Percentiles rank a stretch among this genome's conserved stretches.
These are phyloP conservation scores for Psylliodes chrysocephalus DNA, from an alignment of 2,888 invertebrate species.

Conservation along the genomic window DNA sequence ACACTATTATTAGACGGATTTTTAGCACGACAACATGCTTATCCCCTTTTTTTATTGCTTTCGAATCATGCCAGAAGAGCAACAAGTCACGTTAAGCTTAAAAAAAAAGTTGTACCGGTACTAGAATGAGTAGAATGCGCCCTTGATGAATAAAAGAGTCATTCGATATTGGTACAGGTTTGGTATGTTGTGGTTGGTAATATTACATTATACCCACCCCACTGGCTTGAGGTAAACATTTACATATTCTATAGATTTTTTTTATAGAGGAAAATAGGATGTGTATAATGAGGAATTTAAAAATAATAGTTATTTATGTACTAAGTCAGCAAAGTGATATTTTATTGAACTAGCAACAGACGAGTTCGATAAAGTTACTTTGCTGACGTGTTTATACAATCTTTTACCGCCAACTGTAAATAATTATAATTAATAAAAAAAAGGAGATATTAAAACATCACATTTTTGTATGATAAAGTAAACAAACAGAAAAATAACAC, in stretches of 20 bases:
- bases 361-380: too few relatives aligned
- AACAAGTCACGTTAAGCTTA: slow-evolving; percentile 4
- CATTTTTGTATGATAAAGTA: too few relatives aligned
- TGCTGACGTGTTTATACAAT: too few relatives aligned
- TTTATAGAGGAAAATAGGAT: too few relatives aligned
- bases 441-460: too few relatives aligned
- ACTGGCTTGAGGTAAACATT: not conserved
- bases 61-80: slow-evolving; percentile 14
- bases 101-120: slow-evolving; percentile 2
- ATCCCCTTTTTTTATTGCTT: slow-evolving; percentile 14
- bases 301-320: too few relatives aligned
- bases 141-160: slow-evolving; percentile 7
- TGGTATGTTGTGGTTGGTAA: slow-evolving; percentile 6
- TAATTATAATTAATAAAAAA: too few relatives aligned
- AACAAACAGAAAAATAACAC: too few relatives aligned
- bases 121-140: slow-evolving; percentile 1
- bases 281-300: too few relatives aligned
- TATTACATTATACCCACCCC: slow-evolving; percentile 1
- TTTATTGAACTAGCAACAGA: too few relatives aligned
- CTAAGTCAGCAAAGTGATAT: too few relatives aligned
- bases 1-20: slow-evolving; percentile 11
- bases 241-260: not conserved
- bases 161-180: slow-evolving; percentile 8
- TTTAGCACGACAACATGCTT: slow-evolving; percentile 11
- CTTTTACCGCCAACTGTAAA: too few relatives aligned